Conservation (phyloP, 2,113 vertebrate species). For the Melanerpes aurifrons region DNA sequence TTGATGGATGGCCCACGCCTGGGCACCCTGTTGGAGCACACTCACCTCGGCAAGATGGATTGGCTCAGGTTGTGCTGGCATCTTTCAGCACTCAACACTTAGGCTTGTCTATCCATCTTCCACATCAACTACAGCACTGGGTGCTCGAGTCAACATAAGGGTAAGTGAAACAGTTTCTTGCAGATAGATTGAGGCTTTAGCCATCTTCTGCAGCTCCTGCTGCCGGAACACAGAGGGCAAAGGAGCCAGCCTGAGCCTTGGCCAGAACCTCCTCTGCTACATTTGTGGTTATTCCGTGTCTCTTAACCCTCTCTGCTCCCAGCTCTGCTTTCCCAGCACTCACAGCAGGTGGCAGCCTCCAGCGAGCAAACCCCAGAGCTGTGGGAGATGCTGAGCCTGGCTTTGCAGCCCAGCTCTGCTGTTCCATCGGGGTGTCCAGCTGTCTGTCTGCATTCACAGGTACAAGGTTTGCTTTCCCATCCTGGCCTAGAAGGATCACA, state of each 20-base stretch:
- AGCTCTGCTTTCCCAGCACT: not conserved
- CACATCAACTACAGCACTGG: not conserved
- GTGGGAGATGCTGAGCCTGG: not conserved
- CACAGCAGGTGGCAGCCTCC: constrained; percentile 36
- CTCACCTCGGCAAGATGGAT: constrained; percentile 64
- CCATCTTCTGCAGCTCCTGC: not conserved
- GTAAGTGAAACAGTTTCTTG: constrained; percentile 1
- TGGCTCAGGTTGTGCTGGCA: constrained; percentile 15
- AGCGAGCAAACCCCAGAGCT: not conserved
- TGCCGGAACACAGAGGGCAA: not conserved
- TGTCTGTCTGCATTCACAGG: not conserved
- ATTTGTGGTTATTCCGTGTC: fast-evolving
- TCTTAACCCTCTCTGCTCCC: not conserved
- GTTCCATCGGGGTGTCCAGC: not conserved
- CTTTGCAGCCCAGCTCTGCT: not conserved
- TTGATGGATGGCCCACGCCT: constrained; percentile 68
- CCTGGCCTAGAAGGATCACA: not conserved
- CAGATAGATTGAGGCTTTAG: not conserved
- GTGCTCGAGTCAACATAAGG: not conserved
- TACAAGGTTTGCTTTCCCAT: not conserved
- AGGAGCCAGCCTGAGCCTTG: fast-evolving
- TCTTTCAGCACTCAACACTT: constrained; percentile 54
- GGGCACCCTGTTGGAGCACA: constrained; percentile 30
- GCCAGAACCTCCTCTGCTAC: fast-evolving
- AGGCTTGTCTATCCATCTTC: constrained; percentile 55